Percentiles rank a stretch among this genome's conserved stretches.
These are phyloP conservation scores for Eunapius fragilis DNA, from an alignment of 37 sponge, comb jelly and placozoan species.

Conservation along the genomic window DNA sequence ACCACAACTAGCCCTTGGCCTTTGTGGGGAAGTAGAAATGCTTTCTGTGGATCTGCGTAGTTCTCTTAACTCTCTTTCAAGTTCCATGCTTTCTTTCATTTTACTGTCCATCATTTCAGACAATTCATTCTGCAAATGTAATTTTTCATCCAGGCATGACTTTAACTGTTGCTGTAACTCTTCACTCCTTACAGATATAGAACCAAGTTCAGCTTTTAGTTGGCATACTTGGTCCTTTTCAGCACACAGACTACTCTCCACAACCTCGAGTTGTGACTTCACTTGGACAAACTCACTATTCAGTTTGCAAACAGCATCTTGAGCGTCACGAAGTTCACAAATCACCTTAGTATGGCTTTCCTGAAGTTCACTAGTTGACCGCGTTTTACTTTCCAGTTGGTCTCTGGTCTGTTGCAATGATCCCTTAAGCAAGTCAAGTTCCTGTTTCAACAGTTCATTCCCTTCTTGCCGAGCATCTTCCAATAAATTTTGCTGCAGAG, in stretches of 20 bases:
- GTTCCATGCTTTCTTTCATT: constrained; percentile 49
- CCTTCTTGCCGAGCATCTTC: not conserved
- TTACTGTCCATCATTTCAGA: constrained; percentile 17
- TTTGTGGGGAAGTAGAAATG: not conserved
- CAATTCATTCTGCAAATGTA: not conserved
- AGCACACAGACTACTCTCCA: not conserved
- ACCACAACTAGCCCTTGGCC: not conserved
- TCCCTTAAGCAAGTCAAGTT: not conserved
- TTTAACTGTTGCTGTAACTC: not conserved
- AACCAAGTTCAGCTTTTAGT: not conserved
- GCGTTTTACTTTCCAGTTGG: not conserved
- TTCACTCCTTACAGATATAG: not conserved
- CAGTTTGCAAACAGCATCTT: not conserved
- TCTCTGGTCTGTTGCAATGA: not conserved
- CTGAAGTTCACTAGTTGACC: not conserved
- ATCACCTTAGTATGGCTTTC: not conserved
- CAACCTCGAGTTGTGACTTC: not conserved
- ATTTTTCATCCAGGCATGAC: constrained; percentile 4
- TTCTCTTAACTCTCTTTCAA: constrained; percentile 49
- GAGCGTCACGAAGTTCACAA: not conserved
- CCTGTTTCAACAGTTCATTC: not conserved
- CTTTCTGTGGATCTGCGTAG: constrained; percentile 4
- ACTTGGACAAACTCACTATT: not conserved
- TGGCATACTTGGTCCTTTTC: not conserved
- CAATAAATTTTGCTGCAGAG: not conserved